phyloP scores from a whole-genome alignment of 2,113 vertebrate genomes.

The Scopus umbretta region DNA sequence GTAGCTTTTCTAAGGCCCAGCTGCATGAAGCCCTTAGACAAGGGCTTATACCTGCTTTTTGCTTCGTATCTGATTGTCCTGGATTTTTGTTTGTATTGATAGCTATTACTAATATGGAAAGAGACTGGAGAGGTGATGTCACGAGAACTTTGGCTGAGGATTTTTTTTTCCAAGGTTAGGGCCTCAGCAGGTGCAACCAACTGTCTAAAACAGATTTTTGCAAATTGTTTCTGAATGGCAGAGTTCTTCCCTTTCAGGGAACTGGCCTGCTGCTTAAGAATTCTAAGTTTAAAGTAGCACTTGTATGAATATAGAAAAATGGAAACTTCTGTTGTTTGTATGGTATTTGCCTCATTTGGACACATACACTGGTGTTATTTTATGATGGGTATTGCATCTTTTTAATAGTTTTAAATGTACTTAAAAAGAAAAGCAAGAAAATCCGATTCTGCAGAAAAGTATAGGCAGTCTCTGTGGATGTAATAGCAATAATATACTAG shows the following conservation, averaged over 20 bases:
- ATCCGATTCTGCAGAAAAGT: slow-evolving; percentile 20
- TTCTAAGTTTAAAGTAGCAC: not conserved
- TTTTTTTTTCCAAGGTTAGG: not conserved
- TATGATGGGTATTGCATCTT: not conserved
- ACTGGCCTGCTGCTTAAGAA: not conserved
- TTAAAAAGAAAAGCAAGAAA: not conserved
- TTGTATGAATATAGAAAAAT: not conserved
- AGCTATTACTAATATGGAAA: not conserved
- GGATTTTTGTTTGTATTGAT: not conserved
- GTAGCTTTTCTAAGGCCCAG: not conserved
- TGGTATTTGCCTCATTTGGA: not conserved
- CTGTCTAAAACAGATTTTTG: not conserved
- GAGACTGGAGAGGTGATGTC: not conserved
- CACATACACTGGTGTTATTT: not conserved
- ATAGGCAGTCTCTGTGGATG: not conserved
- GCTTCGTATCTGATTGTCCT: not conserved
- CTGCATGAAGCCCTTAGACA: not conserved
- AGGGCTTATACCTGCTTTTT: not conserved
- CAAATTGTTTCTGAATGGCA: not conserved
- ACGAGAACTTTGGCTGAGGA: not conserved
- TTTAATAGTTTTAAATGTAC: not conserved
- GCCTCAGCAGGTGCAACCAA: not conserved
- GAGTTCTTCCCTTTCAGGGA: not conserved
- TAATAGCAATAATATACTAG: slow-evolving; percentile 5
- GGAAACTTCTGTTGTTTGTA: not conserved